Evolutionary conservation across 1,140 invertebrate species (phyloP), one percentile per base, ranked within the genome.

Genomic region (Archivesica marissinica): DNA sequence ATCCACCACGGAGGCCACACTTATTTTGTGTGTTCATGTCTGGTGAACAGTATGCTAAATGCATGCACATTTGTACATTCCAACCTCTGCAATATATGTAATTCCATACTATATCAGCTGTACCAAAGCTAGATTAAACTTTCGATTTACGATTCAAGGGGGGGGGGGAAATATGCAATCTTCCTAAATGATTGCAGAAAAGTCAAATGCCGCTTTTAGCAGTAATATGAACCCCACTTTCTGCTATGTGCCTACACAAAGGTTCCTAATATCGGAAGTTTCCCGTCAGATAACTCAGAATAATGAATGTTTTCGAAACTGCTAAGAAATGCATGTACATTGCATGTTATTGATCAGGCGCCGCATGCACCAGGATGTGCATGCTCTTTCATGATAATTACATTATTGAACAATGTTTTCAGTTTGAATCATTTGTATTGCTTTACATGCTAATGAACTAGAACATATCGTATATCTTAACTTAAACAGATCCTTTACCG

Each of bases 241-340:
- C 68, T 72, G 28, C 50, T 47, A 44, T 25, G 39, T 44, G 68
- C 68, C 6, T 72, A 72, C 68, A 72, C 68, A 72, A 72, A 72
- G 68, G 68, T 25, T 72, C 68, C 39, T 50, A 50, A 52, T 44
- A 72, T 15, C 25, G n/a, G 68, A 47, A 56, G 13, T 25, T 13
- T 38, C 47, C 47, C 28, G 17, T 52, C 6, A 38, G 74, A 76
- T 56, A 76, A 76, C 52, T 76, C 47, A 35, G 74, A 76, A 76
- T 76, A 76, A 76, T 76, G 56, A 76, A 76, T 76, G 74, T 35
- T 33, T 59, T 76, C 54, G 59, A 76, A 76, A 76, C 47, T 47
- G 39, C 41, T 41, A 76, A 59, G 54, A 81, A 81, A 81, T 81
- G 79, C 79, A 70, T 81, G 61, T 81, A 56, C 61, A 72, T 68